Base-by-base conservation (phyloP, 2,888 invertebrate species). In the Phrixothrix hirtus region DNA sequence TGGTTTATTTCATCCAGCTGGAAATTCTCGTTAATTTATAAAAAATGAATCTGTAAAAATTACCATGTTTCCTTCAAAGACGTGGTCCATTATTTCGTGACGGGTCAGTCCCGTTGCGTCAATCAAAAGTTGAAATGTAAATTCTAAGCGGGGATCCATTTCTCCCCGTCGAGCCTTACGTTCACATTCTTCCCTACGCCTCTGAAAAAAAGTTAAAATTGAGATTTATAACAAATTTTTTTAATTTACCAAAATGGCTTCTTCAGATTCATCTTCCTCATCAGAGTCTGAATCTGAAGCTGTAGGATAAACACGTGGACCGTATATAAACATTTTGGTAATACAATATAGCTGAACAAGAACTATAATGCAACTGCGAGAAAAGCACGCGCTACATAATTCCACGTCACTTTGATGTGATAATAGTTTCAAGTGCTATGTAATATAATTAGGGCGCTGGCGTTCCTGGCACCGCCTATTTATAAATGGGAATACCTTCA, bases 141-240 rank as follows among this genome's bases (percentile, higher is more conserved):
- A 93, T 78, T 93, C 93, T 81, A 93, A 77, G 55, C 93, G 82
- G 68, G 92, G 92, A 77, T 93, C 93, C 89, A 93, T 93, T 75
- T 93, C 93, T 78, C 92, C 93, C 49, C 93, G 81, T 47, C 93
- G 82, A 9, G 92, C 92, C 71, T 92, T 92, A 64, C 92, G 83
- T 79, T 92, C 92, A 86, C 92, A 92, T 90, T 92, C 92, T 85
- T 92, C 92, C 55, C 92, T 82, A 55, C 92, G 81, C 60, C 84
- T 81, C 87, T 87, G 73, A 9, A 68, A 69, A 32, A 49, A 35
- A 36, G 16, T 11, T 10, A 12, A 17, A n/a, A n/a, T n/a, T n/a
- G n/a, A n/a, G n/a, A n/a, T n/a, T n/a, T n/a, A n/a, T n/a, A n/a
- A n/a, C n/a, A n/a, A n/a, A n/a, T n/a, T n/a, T n/a, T n/a, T n/a